Conservation (phyloP, 2,113 vertebrate genomes). For the Pholis gunnellus region DNA sequence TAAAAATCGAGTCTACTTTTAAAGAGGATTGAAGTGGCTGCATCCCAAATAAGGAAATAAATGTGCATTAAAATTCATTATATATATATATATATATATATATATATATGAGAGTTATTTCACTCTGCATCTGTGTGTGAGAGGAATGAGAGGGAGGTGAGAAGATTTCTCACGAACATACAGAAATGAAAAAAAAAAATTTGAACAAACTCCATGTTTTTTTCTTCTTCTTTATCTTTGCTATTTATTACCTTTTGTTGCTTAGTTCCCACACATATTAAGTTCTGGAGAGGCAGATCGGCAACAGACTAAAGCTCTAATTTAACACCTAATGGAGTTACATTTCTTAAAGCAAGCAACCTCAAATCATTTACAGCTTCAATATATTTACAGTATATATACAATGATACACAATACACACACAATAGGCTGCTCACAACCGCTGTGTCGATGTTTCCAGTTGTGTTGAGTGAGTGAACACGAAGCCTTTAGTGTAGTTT, state of each 20-base stretch:
- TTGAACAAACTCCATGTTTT: conserved; percentile 36
- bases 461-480: background rate
- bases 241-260: conserved; percentile 30
- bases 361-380: background rate
- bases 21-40: background rate
- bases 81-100: background rate
- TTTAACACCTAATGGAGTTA: conserved; percentile 21
- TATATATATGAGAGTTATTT: background rate
- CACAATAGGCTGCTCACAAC: no score
- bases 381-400: no score
- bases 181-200: conserved; percentile 20
- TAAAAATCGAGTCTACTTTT: background rate
- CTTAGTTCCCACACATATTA: conserved; percentile 9
- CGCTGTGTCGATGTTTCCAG: background rate
- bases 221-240: background rate
- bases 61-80: background rate
- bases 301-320: background rate
- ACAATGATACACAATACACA: no score
- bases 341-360: background rate
- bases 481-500: background rate
- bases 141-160: conserved; percentile 45
- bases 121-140: background rate
- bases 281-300: background rate
- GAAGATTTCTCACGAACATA: conserved; percentile 51
- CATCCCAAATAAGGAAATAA: background rate